Evolutionary conservation across 1,140 invertebrate genomes (phyloP).

Genomic region (Propsilocerus akamusi): DNA sequence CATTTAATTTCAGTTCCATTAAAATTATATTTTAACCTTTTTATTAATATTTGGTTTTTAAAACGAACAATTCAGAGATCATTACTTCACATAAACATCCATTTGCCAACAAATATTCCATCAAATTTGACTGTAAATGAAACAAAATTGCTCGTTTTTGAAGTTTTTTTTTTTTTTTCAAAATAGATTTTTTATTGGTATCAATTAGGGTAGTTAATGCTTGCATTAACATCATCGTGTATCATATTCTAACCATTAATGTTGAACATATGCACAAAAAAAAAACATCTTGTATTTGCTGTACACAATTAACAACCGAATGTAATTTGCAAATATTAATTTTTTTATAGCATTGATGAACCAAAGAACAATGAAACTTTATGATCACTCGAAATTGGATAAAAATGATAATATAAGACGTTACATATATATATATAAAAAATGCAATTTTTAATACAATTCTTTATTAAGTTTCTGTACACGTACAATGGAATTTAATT

Average conservation of each 20-base stretch:
- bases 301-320: background rate
- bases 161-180: background rate
- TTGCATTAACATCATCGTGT: background rate
- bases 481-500: background rate
- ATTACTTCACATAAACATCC: background rate
- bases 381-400: no score
- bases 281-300: background rate
- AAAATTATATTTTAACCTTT: background rate
- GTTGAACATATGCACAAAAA: background rate
- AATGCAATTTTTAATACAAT: background rate
- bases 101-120: background rate
- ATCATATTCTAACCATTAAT: background rate
- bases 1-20: background rate
- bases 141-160: no score
- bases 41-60: background rate
- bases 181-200: background rate
- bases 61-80: background rate
- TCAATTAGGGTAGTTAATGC: background rate
- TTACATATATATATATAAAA: background rate
- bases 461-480: background rate
- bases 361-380: no score
- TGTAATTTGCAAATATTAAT: background rate
- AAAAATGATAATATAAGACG: background rate
- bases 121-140: background rate
- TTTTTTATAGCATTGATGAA: no score